Conservation (phyloP, 2,888 invertebrate species). For the Slavum lentiscoides region DNA sequence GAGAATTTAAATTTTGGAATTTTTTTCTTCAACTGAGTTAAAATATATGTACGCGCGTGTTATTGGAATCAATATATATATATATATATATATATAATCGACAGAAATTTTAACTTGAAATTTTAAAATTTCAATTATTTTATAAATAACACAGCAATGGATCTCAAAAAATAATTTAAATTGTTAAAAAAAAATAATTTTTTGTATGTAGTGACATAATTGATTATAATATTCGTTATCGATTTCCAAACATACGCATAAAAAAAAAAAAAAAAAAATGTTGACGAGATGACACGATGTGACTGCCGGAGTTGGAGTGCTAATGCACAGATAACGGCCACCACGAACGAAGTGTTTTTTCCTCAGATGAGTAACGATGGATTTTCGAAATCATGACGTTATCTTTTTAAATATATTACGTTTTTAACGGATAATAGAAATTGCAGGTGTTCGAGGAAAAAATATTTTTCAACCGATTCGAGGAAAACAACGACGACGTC, state of each 20-base stretch:
- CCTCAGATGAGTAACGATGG: constrained; percentile 34
- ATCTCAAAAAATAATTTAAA: no score
- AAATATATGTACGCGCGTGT: no score
- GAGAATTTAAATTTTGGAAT: no score
- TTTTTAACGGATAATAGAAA: background rate
- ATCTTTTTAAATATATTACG: background rate
- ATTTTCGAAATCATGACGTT: constrained; percentile 27
- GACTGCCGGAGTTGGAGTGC: background rate
- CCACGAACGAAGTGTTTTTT: constrained; percentile 11
- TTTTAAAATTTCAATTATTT: no score
- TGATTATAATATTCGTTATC: constrained; percentile 10
- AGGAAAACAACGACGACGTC: no score
- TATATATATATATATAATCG: no score
- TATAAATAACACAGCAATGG: no score
- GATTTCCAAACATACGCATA: background rate
- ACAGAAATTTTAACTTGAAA: no score
- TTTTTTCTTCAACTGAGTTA: no score
- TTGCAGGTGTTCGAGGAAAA: background rate
- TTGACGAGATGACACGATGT: background rate
- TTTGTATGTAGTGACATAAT: background rate
- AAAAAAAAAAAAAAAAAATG: background rate
- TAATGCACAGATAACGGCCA: background rate
- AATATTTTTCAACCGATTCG: background rate
- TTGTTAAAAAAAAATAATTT: no score
- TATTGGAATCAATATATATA: no score